Conservation (phyloP, 1,140 invertebrate species). For the Acromyrmex charruanus region DNA sequence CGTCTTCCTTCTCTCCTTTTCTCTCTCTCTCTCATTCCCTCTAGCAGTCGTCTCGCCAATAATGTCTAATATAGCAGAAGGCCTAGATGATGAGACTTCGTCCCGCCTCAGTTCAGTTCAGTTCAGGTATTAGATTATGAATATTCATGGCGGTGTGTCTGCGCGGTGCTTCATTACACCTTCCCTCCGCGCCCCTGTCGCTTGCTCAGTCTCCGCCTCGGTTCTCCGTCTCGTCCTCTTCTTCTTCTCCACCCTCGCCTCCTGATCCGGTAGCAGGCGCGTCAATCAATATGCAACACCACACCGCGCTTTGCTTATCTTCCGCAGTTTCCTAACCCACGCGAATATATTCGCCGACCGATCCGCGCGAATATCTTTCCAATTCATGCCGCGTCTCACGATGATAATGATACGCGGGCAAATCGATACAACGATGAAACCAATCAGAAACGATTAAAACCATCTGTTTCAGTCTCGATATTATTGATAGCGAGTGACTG, state of each 20-base stretch:
- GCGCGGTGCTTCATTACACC: constrained; percentile 86
- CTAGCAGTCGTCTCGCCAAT: constrained; percentile 56
- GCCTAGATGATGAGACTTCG: constrained; percentile 85
- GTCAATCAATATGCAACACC: constrained; percentile 86
- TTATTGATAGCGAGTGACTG: constrained; percentile 48
- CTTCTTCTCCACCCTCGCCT: constrained; percentile 70
- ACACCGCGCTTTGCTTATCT: constrained; percentile 85
- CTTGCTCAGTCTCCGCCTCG: constrained; percentile 58
- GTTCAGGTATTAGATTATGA: constrained; percentile 87
- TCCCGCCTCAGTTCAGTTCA: constrained; percentile 84
- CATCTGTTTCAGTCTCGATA: constrained; percentile 12
- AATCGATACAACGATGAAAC: constrained; percentile 20
- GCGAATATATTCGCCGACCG: constrained; percentile 64
- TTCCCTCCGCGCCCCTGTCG: constrained; percentile 72
- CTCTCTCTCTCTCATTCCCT: not conserved
- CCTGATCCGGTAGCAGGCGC: constrained; percentile 77
- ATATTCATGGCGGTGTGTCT: constrained; percentile 87
- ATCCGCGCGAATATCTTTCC: constrained; percentile 47
- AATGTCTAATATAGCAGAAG: constrained; percentile 85
- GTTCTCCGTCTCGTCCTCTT: constrained; percentile 71
- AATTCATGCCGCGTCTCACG: constrained; percentile 29
- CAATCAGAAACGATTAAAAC: constrained; percentile 17
- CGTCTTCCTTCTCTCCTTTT: constrained; percentile 12
- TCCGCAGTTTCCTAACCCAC: constrained; percentile 71
- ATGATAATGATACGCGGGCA: constrained; percentile 10